Evolutionary conservation across 2,888 invertebrate species (phyloP), one percentile per base, ranked within the genome.

Genomic region (Acleris laterana): DNA sequence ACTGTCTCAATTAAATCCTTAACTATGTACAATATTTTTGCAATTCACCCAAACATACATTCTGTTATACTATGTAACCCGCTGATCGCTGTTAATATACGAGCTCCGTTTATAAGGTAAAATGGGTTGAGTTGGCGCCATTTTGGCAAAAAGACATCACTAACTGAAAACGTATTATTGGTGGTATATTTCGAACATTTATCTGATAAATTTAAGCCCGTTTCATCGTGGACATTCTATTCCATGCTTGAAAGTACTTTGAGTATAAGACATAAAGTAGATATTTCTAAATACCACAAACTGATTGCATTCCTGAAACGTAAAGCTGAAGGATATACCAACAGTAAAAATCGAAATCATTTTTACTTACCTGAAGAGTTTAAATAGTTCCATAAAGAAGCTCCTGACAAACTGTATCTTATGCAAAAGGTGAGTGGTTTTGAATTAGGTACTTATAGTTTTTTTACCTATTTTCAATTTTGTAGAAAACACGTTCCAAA

Each of bases 211-310:
- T 66, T 42, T 52, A 63, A 63, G 53, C 58, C 63, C n/a, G 48
- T 48, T 5, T 53, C 63, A 13, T 48, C 63, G 19, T 58, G 56
- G 53, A 69, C 63, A 44, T 61, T 19, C 11, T 69, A 60, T 58
- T 69, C 69, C 13, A 61, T 67, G 61, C 49, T 69, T 48, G 67
- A 61, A 67, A 38, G 25, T 50, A 59, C 44, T 19, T 16, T 68
- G 32, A 59, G 49, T 20, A 62, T 55, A 16, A 62, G 65, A 38
- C 56, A 65, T 52, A 51, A 68, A 38, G 49, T 68, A 16, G 46
- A 68, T 25, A 68, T 68, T 25, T 51, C 60, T 17, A 68, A 50
- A 42, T 68, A 63, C 51, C 17, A 11, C 13, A 64, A 52, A 48
- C 19, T 62, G 20, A 50, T 32, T 32, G 56, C 56, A 44, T 56